A percentile compares a stretch with the other conserved stretches of the same genome.
These are phyloP conservation scores for Scaptomyza pallida DNA, from an alignment of 1,140 invertebrate genomes.

Conservation along the genomic window DNA sequence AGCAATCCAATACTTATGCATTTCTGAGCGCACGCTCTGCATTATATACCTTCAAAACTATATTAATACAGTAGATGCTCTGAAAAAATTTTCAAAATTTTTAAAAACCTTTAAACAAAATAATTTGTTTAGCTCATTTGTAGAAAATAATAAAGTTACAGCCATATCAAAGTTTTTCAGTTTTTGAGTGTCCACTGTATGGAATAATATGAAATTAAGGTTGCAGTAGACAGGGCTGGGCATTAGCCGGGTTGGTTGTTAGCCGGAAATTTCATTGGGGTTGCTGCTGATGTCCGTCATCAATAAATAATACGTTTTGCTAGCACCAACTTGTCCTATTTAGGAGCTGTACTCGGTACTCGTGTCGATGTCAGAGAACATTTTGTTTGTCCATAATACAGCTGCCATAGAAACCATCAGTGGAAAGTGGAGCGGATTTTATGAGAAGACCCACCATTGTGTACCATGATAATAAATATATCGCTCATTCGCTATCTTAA, in stretches of 20 bases:
- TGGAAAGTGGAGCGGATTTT: background rate
- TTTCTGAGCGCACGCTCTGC: background rate
- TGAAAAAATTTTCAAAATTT: background rate
- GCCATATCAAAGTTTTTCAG: background rate
- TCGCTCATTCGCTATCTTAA: background rate
- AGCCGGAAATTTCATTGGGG: constrained; percentile 27
- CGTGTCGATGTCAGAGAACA: background rate
- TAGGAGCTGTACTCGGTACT: constrained; percentile 6
- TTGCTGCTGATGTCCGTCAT: constrained; percentile 22
- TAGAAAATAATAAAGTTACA: too few relatives aligned
- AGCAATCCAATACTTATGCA: constrained; percentile 21
- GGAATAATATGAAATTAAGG: constrained; percentile 3
- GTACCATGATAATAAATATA: background rate
- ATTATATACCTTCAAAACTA: background rate
- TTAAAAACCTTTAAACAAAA: too few relatives aligned
- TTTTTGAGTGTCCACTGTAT: background rate
- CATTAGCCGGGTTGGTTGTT: constrained; percentile 6
- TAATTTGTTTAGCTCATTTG: too few relatives aligned
- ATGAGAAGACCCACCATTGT: background rate
- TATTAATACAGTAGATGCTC: background rate
- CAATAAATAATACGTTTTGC: constrained; percentile 11
- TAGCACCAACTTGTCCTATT: constrained; percentile 24
- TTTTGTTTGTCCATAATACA: background rate
- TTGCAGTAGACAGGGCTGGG: constrained; percentile 4
- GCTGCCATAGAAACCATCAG: background rate